Percentiles rank a stretch among this genome's conserved stretches.
Evolutionary conservation across 2,797 vertebrate species (phyloP).

Genomic region (Martes flavigula): DNA sequence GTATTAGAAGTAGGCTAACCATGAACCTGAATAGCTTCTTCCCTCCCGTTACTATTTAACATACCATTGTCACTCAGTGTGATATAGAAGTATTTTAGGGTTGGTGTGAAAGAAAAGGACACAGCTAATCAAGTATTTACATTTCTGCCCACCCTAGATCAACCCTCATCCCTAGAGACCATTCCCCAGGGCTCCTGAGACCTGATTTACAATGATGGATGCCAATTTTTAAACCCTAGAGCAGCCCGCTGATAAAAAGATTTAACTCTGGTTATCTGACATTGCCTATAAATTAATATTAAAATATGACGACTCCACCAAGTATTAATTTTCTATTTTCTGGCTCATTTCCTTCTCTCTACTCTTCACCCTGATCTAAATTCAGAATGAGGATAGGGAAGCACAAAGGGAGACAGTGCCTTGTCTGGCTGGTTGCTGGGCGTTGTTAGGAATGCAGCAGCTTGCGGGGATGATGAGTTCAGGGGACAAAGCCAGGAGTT

Average conservation of each 20-base stretch:
- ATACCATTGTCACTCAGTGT: not conserved
- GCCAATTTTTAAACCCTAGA: conserved; percentile 62
- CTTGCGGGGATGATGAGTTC: not conserved
- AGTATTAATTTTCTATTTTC: conserved; percentile 80
- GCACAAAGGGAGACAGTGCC: not conserved
- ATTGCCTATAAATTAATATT: conserved; percentile 74
- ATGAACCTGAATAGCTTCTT: not conserved
- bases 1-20: not conserved
- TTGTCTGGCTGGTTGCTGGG: not conserved
- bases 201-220: conserved; percentile 59
- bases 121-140: conserved; percentile 68
- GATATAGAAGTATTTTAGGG: not conserved
- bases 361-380: conserved; percentile 64
- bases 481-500: not conserved
- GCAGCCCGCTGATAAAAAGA: conserved; percentile 69
- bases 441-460: not conserved
- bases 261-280: conserved; percentile 69
- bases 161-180: conserved; percentile 43
- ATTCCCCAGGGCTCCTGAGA: conserved; percentile 13
- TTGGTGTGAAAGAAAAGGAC: conserved; percentile 41
- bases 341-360: conserved; percentile 77
- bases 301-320: conserved; percentile 75
- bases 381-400: conserved; percentile 37
- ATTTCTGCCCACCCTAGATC: conserved; percentile 7
- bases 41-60: not conserved